Base-by-base conservation (phyloP, 2,113 vertebrate species). In the Oxyruncus cristatus region DNA sequence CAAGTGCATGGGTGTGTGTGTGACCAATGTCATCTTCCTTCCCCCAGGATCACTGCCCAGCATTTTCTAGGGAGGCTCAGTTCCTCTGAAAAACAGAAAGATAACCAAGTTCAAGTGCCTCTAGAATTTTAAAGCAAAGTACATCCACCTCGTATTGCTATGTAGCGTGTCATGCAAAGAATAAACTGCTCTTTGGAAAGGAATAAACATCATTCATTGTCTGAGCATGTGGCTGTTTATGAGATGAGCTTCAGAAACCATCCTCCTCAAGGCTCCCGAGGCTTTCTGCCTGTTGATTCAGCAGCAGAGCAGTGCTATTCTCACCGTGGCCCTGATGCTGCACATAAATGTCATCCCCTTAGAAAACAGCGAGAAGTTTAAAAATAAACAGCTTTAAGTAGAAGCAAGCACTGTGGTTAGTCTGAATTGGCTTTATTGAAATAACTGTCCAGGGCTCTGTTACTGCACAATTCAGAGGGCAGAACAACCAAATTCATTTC, bases 321-420 rank as follows among this genome's bases (percentile, higher is more conserved):
- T 86, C 71, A 49, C 37, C 8, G 52, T 1, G 2, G 37, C 35
- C 50, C 68, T 79, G 35, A 63, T n/a, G 67, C 26, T 35, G 65
- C 33, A 76, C 8, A 1, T 52, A 91, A 80, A 88, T 52, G 41
- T 66, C 82, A 87, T 22, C 24, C 41, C 44, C 85, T 90, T 70
- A 65, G 50, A 73, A 81, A 93, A 75, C 2, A 77, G 30, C 0
- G 0, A 77, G 49, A 70, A 49, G n/a, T 35, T 72, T 89, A 78
- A 93, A 94, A 88, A 94, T 62, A 90, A 93, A 78, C 15, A 81
- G 21, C 46, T 94, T 66, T 63, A 86, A 86, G 79, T 33, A 78
- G 73, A 94, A 88, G 24, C 19, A 91, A 86, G 32, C 49, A 42
- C 42, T 75, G 59, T 33, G 37, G 63, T 53, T 41, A 47, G 42